Evolutionary conservation across 1,140 invertebrate species (phyloP).

Genomic region (Rhyacophila brunnea): DNA sequence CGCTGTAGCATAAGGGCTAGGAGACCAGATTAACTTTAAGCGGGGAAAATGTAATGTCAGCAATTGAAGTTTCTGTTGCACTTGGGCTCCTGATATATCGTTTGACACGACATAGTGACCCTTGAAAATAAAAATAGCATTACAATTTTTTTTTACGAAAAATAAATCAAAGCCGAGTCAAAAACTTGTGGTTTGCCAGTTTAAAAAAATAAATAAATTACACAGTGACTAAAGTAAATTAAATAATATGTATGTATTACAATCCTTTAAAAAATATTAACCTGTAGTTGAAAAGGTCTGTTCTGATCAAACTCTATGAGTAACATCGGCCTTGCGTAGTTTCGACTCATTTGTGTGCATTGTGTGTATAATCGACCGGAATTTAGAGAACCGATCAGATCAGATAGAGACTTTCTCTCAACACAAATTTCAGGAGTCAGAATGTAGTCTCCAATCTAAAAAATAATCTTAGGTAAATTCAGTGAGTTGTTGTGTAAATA

Average conservation of each 20-base stretch:
- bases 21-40: conserved; percentile 92
- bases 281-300: conserved; percentile 87
- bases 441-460: conserved; percentile 94
- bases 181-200: no score
- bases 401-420: conserved; percentile 95
- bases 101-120: conserved; percentile 75
- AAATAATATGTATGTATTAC: background rate
- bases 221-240: no score
- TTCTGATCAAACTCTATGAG: conserved; percentile 96
- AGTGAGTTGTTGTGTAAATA: no score
- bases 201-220: no score
- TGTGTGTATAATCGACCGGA: conserved; percentile 95
- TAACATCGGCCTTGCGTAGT: conserved; percentile 87
- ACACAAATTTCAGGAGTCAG: conserved; percentile 94
- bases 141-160: no score
- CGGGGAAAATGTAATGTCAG: conserved; percentile 93
- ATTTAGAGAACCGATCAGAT: conserved; percentile 94
- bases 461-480: conserved; percentile 24
- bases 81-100: conserved; percentile 72
- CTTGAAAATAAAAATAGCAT: conserved; percentile 54
- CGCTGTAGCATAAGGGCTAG: conserved; percentile 90
- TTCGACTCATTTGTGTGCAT: conserved; percentile 83
- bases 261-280: conserved; percentile 46
- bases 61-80: conserved; percentile 83
- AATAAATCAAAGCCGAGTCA: no score